Evolutionary conservation across 2,888 invertebrate species (phyloP), one percentile per base, ranked within the genome.

Genomic region (Lycia hirtaria): DNA sequence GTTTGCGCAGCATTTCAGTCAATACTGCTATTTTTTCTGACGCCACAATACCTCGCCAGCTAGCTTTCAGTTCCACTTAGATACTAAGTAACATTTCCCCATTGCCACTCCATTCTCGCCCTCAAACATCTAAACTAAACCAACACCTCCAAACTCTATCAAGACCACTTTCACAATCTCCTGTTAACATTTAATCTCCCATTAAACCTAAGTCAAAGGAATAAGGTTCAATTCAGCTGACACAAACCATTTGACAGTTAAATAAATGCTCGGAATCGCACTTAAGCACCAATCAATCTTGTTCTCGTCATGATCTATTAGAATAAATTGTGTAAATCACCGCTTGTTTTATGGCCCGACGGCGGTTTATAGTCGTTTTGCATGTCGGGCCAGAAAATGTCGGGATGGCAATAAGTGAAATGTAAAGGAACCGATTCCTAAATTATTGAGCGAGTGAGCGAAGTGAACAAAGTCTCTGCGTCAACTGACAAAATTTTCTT

Each of bases 321-420:
- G 55, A 47, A 55, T 55, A 60, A 52, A 55, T 51, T 56, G 51
- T 33, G 51, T 55, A 60, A 52, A 60, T 60, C 60, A 51, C 47
- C n/a, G 50, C 37, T 45, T 43, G 47, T 60, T 60, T 55, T 48
- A 55, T 41, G 54, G 59, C 45, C 43, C 48, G 41, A 48, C 51
- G 24, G 24, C 41, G 17, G 41, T 37, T 60, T 56, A 60, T 60
- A 53, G 60, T 45, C 35, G 45, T 50, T 60, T 60, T 47, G 50
- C 58, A 58, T 53, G 58, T 54, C 38, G 37, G 35, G 24, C 26
- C 17, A 45, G 56, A 19, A 51, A 45, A 33, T 38, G 33, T 14
- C 22, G 24, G 48, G 49, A 51, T 56, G 51, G 38, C 40, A 50
- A 56, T 56, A 56, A 56, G 30, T 51, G 50, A 51, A 40, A 24